Conservation (phyloP, 2,888 invertebrate genomes). For the Dryococelus australis region DNA sequence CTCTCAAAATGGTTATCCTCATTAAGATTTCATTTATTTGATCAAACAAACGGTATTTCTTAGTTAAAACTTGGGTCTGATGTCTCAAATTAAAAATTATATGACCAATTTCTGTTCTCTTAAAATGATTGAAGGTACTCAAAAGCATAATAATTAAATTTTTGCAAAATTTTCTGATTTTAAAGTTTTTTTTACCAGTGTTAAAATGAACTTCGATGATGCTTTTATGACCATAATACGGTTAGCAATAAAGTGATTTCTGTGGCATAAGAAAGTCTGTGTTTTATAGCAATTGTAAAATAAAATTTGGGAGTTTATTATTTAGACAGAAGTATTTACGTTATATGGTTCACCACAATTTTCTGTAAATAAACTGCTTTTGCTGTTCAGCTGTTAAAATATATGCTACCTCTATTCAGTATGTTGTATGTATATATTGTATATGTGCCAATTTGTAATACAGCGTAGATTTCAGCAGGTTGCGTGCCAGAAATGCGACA, state of each 20-base stretch:
- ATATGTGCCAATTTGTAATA: not conserved
- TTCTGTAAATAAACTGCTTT: not conserved
- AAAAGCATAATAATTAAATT: not conserved
- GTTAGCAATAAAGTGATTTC: not conserved
- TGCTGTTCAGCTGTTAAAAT: not conserved
- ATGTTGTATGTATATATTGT: not conserved
- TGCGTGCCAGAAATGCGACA: not conserved
- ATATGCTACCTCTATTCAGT: not conserved
- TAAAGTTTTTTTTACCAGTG: not conserved
- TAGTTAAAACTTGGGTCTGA: no score
- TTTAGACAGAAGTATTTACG: not conserved
- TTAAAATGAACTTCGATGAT: not conserved
- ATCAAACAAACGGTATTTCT: no score
- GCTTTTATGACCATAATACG: not conserved
- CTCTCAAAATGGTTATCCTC: no score
- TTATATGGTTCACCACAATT: not conserved
- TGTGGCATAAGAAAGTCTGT: not conserved
- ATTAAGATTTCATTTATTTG: no score
- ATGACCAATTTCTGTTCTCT: no score
- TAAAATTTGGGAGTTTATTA: not conserved
- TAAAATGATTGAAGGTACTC: no score
- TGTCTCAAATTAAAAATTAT: no score
- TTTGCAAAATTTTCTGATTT: not conserved
- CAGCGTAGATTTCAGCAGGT: not conserved
- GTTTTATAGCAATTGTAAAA: not conserved